Base-by-base conservation (phyloP, 2,113 vertebrate genomes). In the Anhinga rufa region DNA sequence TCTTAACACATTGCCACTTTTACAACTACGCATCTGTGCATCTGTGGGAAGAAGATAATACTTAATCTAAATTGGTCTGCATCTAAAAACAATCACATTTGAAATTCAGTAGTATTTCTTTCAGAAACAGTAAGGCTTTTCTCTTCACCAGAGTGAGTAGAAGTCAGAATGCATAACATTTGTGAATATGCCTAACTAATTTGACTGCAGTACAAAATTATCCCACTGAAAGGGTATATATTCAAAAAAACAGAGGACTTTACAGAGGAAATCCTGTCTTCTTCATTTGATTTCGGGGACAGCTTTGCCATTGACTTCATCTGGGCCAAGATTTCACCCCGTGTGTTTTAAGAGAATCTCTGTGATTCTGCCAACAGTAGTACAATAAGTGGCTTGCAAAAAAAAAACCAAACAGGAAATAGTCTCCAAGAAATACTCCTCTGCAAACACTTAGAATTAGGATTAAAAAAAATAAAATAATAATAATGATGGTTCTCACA, bases 1-100 rank as follows among this genome's bases (percentile, higher is more conserved):
- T 91, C 92, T 84, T 72, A 95, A 89, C 92, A 89, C 72, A 25
- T 54, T 83, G 84, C 87, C 79, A 40, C 79, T 90, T 93, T 32
- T 79, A 92, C 77, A 93, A 91, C 86, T 89, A 91, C 1, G 52
- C 86, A 93, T 92, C 87, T 90, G 57, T 57, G 74, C 71, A 10
- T 88, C 66, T 90, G 93, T 95, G 79, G 89, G 84, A 92, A 90
- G 75, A 93, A 82, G 61, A 69, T 4, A 93, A 70, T 75, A 74
- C 70, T 87, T 85, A 80, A 91, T 88, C 89, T 85, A 89, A 89
- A 95, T 83, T 52, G 55, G 46, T 91, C 71, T 25, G 42, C 70
- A 62, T 55, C 36, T 89, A 86, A 82, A 88, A 96, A 76, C 69
- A 89, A 89, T 82, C 49, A 82, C 29, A 82, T 74, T 14, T 17